Base-by-base conservation (phyloP, 2,888 invertebrate genomes). In the Lucinisca nassula region DNA sequence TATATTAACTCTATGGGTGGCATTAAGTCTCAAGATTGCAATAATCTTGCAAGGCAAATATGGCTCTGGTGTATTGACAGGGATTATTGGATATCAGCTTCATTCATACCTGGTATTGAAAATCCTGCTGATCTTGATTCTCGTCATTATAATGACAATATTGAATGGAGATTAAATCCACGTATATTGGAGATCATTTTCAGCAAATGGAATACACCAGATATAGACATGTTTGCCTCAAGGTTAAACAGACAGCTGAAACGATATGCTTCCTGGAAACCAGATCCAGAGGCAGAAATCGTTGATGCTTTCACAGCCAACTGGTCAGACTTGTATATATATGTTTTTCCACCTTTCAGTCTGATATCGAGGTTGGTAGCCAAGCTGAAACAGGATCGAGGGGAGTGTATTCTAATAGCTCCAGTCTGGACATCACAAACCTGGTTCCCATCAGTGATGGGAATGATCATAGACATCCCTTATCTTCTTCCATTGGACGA, bases 271-370 rank as follows among this genome's bases (percentile, higher is more conserved):
- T 79, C 87, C 0, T 91, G 85, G 84, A 67, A 73, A 32, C 88
- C 90, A 37, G 89, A 91, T 70, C 86, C 91, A 35, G 55, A 79
- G 30, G 85, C 87, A n/a, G 70, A 76, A 17, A 70, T 70, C 17
- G 55, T 85, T 70, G 76, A 85, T 77, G 80, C 88, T 58, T 90
- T 83, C 73, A 51, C 79, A n/a, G 37, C 81, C n/a, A 45, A 67
- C 12, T 90, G 84, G 88, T 24, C 32, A 74, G 38, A 76, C n/a
- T 2, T 67, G 17, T 40, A 79, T 40, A 73, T 72, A 30, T 89
- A 87, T 77, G 40, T 51, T 58, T 89, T 89, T 77, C 87, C 87
- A 74, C 87, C 90, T 79, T 86, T 81, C 75, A 81, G 84, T 38
- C 17, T 82, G 32, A 61, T 72, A 37, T 38, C 70, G 21, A 40